Base-by-base conservation (phyloP, 2,888 invertebrate genomes). In the Polydrusus cervinus region DNA sequence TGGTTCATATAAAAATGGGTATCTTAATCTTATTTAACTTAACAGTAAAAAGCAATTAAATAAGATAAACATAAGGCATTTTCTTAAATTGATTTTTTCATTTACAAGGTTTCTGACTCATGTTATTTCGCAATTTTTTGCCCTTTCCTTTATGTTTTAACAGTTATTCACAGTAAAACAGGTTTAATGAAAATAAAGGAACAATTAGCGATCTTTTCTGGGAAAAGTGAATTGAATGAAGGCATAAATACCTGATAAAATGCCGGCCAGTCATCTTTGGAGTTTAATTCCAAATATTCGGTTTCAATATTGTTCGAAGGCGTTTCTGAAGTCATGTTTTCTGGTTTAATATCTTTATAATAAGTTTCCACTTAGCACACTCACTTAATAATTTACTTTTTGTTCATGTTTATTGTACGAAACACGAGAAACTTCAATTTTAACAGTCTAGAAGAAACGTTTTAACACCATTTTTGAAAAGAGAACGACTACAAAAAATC, bases 241-340 rank as follows among this genome's bases (percentile, higher is more conserved):
- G 38, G 61, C 53, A 61, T 43, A 62, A 74, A 51, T 78, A 95
- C 95, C 92, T 93, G 93, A 87, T 92, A 95, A 79, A 93, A 87
- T 79, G 89, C 86, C 78, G 90, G 88, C 95, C 95, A 95, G 79
- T 91, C 92, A 85, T 90, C 90, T 83, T 90, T 92, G 80, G 90
- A 89, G 83, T 91, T 91, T 82, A 95, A 91, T 84, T 93, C 92
- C 82, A 89, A 88, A 88, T 92, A 94, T 88, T 95, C 94, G 67
- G 90, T 89, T 88, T 94, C 94, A 79, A 95, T 88, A 85, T 89
- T 89, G 85, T 88, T 88, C 8, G 74, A 40, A 30, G 71, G 61
- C 83, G 87, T 88, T 51, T 53, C 65, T 83, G 87, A 87, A 80
- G 83, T 81, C 84, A 84, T 84, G 79, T 79, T 83, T 74, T 74